These are phyloP conservation scores for Myotis lucifugus DNA, from an alignment of 2,113 vertebrate genomes.

Conservation along the genomic window DNA sequence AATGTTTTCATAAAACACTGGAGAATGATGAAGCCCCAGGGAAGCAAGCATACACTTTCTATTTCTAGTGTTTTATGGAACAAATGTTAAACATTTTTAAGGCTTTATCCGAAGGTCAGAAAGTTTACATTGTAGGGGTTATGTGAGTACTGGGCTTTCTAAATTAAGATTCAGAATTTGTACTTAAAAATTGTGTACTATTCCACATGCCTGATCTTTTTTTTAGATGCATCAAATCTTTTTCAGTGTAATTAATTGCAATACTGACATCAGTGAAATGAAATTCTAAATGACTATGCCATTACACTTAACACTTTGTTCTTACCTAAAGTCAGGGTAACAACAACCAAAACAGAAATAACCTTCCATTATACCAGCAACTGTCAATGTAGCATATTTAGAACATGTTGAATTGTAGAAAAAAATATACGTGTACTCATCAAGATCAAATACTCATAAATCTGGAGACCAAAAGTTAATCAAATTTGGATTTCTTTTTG, in stretches of 20 bases:
- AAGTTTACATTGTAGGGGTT: background rate
- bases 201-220: constrained; percentile 63
- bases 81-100: background rate
- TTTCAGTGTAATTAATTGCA: constrained; percentile 63
- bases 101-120: constrained; percentile 50
- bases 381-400: background rate
- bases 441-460: constrained; percentile 17
- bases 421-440: background rate
- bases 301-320: background rate
- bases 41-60: background rate
- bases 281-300: constrained; percentile 49
- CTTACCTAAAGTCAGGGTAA: background rate
- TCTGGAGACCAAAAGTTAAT: background rate
- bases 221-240: constrained; percentile 28
- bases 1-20: constrained; percentile 30
- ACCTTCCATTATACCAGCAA: background rate
- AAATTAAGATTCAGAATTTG: constrained; percentile 57
- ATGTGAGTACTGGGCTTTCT: background rate
- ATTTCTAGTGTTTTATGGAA: constrained; percentile 20
- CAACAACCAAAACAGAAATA: background rate
- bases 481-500: background rate
- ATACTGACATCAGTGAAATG: constrained; percentile 33
- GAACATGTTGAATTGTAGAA: background rate
- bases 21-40: background rate
- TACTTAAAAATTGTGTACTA: constrained; percentile 33